Percentiles rank a stretch among this genome's conserved stretches.
Evolutionary conservation across 2,888 invertebrate species (phyloP).

Genomic region (Coecobrya sp.): DNA sequence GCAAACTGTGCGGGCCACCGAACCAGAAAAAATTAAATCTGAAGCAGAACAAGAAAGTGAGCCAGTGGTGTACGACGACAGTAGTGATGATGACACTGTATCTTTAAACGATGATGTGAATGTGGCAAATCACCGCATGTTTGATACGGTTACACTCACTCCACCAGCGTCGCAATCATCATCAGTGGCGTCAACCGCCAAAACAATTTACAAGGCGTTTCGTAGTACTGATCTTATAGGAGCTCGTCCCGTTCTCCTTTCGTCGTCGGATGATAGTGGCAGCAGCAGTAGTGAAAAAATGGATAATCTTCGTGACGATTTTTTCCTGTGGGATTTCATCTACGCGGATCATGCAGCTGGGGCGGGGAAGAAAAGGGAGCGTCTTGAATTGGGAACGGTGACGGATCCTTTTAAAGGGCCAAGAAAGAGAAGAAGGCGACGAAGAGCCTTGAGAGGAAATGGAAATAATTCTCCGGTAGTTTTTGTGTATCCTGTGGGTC

Average conservation of each 20-base stretch:
- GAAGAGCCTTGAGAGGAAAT: conserved; percentile 43
- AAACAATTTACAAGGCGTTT: conserved; percentile 61
- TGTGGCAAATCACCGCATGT: conserved; percentile 37
- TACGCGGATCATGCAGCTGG: neutral
- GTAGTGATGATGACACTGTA: conserved; percentile 29
- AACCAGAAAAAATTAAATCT: conserved; percentile 36
- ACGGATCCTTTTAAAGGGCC: conserved; percentile 74
- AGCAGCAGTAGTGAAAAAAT: neutral
- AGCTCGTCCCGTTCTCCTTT: neutral
- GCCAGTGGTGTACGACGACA: neutral
- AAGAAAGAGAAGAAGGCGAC: conserved; percentile 55
- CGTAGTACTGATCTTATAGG: conserved; percentile 53
- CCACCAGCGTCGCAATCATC: neutral
- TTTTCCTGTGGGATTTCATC: conserved; percentile 57
- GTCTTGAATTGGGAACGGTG: conserved; percentile 56
- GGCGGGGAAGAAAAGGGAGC: conserved; percentile 49
- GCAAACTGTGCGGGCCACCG: neutral
- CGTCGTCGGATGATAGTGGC: neutral
- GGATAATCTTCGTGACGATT: conserved; percentile 9
- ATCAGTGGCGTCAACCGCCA: neutral
- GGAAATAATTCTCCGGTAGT: conserved; percentile 17
- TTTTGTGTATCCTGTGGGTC: conserved; percentile 67
- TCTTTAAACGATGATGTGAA: conserved; percentile 25
- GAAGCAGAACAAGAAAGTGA: conserved; percentile 37
- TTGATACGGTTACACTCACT: neutral